These are phyloP conservation scores for Bambusicola thoracicus DNA, from an alignment of 2,113 vertebrate species.

Conservation along the genomic window DNA sequence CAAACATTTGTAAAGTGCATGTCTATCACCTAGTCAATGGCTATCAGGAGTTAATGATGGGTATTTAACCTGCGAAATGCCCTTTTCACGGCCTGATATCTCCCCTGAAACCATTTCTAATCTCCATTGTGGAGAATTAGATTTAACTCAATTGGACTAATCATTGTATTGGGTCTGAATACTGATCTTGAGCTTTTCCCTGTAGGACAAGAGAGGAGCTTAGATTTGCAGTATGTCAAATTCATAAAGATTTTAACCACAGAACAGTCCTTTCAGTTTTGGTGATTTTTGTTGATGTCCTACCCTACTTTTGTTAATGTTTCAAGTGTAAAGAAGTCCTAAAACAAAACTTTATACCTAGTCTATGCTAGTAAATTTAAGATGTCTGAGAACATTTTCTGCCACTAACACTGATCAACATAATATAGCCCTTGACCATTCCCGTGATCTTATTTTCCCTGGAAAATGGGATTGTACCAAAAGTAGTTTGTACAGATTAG, in stretches of 20 bases:
- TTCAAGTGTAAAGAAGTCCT: not conserved
- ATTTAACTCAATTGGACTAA: not conserved
- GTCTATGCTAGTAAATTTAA: not conserved
- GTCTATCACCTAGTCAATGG: not conserved
- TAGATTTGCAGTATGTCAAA: not conserved
- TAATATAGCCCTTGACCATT: not conserved
- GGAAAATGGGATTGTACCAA: not conserved
- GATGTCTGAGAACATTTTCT: not conserved
- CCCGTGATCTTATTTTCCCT: not conserved
- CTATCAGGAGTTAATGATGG: not conserved
- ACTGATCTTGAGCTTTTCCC: not conserved
- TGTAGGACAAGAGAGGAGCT: not conserved
- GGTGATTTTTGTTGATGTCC: not conserved
- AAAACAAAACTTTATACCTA: not conserved
- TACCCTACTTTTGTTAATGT: not conserved
- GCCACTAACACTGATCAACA: not conserved
- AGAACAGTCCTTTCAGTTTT: not conserved
- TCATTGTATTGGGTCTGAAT: not conserved
- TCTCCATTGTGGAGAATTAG: not conserved
- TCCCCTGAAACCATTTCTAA: not conserved
- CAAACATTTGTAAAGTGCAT: accelerated
- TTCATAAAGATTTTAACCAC: not conserved
- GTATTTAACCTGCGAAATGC: not conserved
- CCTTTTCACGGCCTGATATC: not conserved
- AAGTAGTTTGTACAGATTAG: not conserved